Percentiles rank a stretch among this genome's conserved stretches.
phyloP scores from a whole-genome alignment of 37 sponge, comb jelly and placozoan species.

The Ephydatia muelleri region DNA sequence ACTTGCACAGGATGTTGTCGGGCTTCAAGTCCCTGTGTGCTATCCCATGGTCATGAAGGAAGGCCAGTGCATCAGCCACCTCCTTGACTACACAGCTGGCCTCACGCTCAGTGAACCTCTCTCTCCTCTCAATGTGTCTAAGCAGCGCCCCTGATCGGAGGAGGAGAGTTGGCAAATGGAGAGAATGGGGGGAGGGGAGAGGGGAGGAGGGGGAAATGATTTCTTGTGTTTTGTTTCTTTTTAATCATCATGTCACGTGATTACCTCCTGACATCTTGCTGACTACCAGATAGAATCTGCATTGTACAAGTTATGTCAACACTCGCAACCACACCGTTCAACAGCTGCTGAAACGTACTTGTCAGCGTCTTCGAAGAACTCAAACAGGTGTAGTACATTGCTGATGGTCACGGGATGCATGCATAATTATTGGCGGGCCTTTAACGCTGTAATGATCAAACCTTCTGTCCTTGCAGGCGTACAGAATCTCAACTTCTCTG shows the following conservation, averaged over 20 bases:
- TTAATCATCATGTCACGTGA: too few species aligned
- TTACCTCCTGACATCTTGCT: too few species aligned
- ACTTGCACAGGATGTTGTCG: slow-evolving; percentile 82
- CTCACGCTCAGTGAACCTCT: slow-evolving; percentile 77
- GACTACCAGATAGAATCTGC: too few species aligned
- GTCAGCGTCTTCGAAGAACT: slow-evolving; percentile 49
- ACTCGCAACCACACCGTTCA: too few species aligned
- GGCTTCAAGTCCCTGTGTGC: slow-evolving; percentile 92
- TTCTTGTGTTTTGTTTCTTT: too few species aligned
- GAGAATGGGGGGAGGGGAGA: slow-evolving; percentile 4
- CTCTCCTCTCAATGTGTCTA: slow-evolving; percentile 62
- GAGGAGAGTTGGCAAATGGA: neutral
- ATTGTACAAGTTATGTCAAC: too few species aligned
- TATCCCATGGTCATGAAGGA: slow-evolving; percentile 75
- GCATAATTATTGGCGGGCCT: neutral
- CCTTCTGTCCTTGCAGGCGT: slow-evolving; percentile 68
- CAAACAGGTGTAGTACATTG: slow-evolving; percentile 48
- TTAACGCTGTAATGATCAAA: neutral
- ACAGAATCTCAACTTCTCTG: slow-evolving; percentile 84
- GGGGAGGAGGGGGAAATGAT: neutral
- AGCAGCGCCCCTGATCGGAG: slow-evolving; percentile 66
- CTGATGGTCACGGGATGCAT: neutral
- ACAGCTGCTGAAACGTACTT: neutral
- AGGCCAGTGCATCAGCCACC: slow-evolving; percentile 65
- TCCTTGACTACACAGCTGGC: slow-evolving; percentile 71